Conservation (phyloP, 2,113 vertebrate genomes). For the Ranitomeya variabilis region DNA sequence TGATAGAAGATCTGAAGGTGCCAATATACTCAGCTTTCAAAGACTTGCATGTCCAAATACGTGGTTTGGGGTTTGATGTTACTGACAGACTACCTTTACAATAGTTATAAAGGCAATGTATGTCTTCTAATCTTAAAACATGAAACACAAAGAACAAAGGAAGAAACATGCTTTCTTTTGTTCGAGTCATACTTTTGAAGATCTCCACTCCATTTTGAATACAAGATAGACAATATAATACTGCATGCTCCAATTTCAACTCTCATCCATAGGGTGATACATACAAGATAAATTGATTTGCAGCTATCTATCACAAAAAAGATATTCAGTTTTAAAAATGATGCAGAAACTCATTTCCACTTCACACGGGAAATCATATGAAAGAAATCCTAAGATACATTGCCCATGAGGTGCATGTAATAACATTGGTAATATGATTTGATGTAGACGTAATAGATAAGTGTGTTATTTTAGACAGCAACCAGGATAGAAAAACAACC, state of each 20-base stretch:
- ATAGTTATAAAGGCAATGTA: neutral
- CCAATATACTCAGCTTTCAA: too few relatives aligned
- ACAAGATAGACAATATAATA: neutral
- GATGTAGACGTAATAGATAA: neutral
- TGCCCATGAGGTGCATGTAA: constrained; percentile 20
- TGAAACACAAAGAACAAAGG: neutral
- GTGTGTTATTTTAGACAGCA: neutral
- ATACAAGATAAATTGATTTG: neutral
- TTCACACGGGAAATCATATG: constrained; percentile 27
- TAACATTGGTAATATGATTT: constrained; percentile 2
- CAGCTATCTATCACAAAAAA: constrained; percentile 14
- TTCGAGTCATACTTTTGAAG: neutral
- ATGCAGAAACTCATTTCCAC: constrained; percentile 21
- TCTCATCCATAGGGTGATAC: neutral
- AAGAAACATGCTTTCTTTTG: neutral
- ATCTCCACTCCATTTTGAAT: neutral
- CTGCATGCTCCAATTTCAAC: neutral
- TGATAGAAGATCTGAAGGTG: too few relatives aligned
- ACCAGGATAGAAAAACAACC: neutral
- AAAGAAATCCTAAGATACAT: neutral
- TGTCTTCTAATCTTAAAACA: neutral
- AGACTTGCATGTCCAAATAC: too few relatives aligned
- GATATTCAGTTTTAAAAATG: neutral
- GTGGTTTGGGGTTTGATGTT: too few relatives aligned
- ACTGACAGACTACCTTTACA: too few relatives aligned